Base-by-base conservation (phyloP, 1,140 invertebrate genomes). In the Paracyclopina nana region DNA sequence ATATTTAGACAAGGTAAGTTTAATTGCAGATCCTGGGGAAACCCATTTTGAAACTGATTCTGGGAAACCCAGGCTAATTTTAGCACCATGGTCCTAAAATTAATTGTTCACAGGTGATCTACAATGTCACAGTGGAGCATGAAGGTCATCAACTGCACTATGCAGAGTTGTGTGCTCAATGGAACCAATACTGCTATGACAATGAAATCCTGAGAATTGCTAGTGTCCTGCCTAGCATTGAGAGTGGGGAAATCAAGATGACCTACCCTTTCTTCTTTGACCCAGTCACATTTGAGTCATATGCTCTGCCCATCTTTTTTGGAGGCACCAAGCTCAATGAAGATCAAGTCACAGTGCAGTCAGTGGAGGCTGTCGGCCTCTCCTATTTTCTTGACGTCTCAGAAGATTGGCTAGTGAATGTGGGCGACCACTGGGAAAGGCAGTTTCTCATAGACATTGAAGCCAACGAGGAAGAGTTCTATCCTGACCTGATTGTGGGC, bases 251-350 rank as follows among this genome's bases (percentile, higher is more conserved):
- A 29, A 60, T 82, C 50, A 81, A 81, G 57, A 63, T 88, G 12
- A 82, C 80, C 8, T 87, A 85, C 62, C 84, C 84, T 0, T 66
- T 86, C 42, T 84, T 82, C 77, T 76, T 86, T 58, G 85, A 85
- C 63, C 81, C 81, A 1, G 73, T 77, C 5, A 84, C 80, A 1
- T 84, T 78, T 74, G 79, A 85, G 16, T 9, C 25, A 6, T 49
- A 49, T 31, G 28, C 9, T 14, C 29, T 49, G 5, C 46, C 46
- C 6, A 20, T 28, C 6, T 49, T 26, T 30, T 28, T 52, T 28
- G 50, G 50, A 14, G 50, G 50, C 12, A 26, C 43, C 34, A 20
- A 38, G 34, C 20, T 38, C 20, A 20, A 20, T 20, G 34, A 38
- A 38, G 34, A 38, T n/a, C n/a, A 38, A 16, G 20, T 24, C 14